Evolutionary conservation across 2,113 vertebrate genomes (phyloP), one percentile per base, ranked within the genome.

Genomic region (Narcine bancroftii): DNA sequence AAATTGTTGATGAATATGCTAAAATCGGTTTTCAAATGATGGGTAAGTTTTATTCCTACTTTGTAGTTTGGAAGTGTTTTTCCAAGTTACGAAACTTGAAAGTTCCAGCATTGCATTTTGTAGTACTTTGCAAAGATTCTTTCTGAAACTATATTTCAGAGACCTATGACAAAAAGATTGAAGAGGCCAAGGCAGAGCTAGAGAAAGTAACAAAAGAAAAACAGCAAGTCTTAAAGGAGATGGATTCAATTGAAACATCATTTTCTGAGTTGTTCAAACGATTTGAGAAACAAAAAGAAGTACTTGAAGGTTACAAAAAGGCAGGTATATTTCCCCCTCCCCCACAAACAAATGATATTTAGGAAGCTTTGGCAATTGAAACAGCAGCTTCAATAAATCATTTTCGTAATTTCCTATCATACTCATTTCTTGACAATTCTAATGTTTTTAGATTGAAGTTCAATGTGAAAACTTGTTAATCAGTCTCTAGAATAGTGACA

Each of bases 231-330:
- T 91, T 95, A 47, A 93, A 93, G 24, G 98, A 99, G 85, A 95
- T 99, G 92, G 97, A 94, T 50, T 94, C 96, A 17, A 95, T 96
- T 96, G 98, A 99, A 36, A 97, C 96, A 50, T 98, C 98, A 0
- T 97, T 98, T 92, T 97, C 97, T 0, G 97, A 99, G 0, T 95
- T 99, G 66, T 97, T 99, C 94, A 98, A 97, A 93, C 96, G 98
- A 24, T 96, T 98, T 92, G 97, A 99, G 93, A 98, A 99, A 47
- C 97, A 98, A 94, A 99, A 98, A 94, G 97, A 97, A 0, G 95
- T 94, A 0, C 93, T 98, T 1, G 96, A 97, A 21, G 98, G 97
- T 56, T 99, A 97, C 94, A 97, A 93, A 92, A 98, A 96, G 95
- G 98, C 97, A 89, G 94, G 94, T 60, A 19, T 60, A 13, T n/a